Evolutionary conservation across 2,888 invertebrate species (phyloP).

Genomic region (Pandemis cinnamomeana): DNA sequence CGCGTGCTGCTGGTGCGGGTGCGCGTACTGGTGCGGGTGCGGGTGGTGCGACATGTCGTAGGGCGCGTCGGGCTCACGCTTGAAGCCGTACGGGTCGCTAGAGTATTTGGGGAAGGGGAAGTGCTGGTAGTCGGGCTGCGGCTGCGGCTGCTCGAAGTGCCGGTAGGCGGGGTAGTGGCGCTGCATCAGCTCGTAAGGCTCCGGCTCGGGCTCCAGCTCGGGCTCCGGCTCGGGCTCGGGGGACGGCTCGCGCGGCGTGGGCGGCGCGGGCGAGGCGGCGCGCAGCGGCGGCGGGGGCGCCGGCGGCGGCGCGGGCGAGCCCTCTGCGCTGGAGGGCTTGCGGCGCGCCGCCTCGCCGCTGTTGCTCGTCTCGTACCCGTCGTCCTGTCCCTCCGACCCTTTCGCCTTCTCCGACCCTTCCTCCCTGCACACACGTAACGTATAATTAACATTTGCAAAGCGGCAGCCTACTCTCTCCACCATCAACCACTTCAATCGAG

Average conservation of each 20-base stretch:
- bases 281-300: conserved; percentile 61
- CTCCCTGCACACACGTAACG: conserved; percentile 61
- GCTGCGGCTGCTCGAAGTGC: conserved; percentile 64
- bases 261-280: conserved; percentile 56
- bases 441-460: background rate
- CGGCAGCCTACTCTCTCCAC: background rate
- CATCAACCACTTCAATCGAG: background rate
- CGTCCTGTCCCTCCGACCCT: conserved; percentile 91
- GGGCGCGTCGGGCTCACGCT: conserved; percentile 74
- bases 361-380: conserved; percentile 95
- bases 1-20: conserved; percentile 42
- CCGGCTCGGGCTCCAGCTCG: conserved; percentile 47
- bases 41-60: conserved; percentile 78
- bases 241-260: conserved; percentile 56
- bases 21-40: conserved; percentile 53
- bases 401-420: conserved; percentile 82
- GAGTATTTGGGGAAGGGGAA: conserved; percentile 74
- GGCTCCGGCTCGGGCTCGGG: conserved; percentile 57
- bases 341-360: conserved; percentile 84
- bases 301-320: conserved; percentile 53
- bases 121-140: conserved; percentile 62
- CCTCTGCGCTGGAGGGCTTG: conserved; percentile 62
- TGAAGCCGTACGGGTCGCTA: conserved; percentile 72
- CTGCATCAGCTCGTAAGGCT: conserved; percentile 40
- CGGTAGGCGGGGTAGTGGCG: conserved; percentile 47